Evolutionary conservation across 2,113 vertebrate genomes (phyloP), one percentile per base, ranked within the genome.

Genomic region (Camelus dromedarius): DNA sequence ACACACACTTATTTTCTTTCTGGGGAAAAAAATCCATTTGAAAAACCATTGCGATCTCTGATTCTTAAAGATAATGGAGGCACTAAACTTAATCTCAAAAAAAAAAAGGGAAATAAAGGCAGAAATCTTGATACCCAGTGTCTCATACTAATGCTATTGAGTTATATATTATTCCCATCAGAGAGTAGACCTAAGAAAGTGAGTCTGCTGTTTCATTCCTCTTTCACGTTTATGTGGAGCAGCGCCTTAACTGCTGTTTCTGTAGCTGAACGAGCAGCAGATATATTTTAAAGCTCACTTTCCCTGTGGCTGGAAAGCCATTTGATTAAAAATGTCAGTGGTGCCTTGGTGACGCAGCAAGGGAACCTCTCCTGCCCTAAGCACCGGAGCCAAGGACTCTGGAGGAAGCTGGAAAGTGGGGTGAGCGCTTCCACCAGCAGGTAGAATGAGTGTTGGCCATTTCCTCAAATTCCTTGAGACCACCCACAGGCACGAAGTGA

Each of bases 401-500:
- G 10, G 54, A 95, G 62, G 62, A 67, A 91, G 56, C 32, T 46
- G 52, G 35, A 73, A 14, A 52, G n/a, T 20, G 4, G 30, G n/a
- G 2, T 1, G 6, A 18, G 67, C 52, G 35, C 32, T 76, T 72
- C 85, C 73, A 58, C 19, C 64, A 76, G 76, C 64, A 73, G 22
- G 72, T 35, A 91, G 46, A 70, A 60, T 42, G 48, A 75, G 15
- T 28, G 48, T 52, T 85, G 76, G 46, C 67, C 72, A 0, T 1
- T 5, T 46, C 77, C 89, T 93, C 35, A 22, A 94, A 79, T 90
- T 96, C 81, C 28, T 91, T 24, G 38, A 96, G 97, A 93, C 97
- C 98, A 98, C 97, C 83, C 97, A 98, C 92, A 86, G 60, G 38
- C 66, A 83, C 64, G 22, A 93, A 81, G 76, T 24, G 89, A 73